Conservation (phyloP, 1,140 invertebrate genomes). For the Carcinoscorpius rotundicauda region DNA sequence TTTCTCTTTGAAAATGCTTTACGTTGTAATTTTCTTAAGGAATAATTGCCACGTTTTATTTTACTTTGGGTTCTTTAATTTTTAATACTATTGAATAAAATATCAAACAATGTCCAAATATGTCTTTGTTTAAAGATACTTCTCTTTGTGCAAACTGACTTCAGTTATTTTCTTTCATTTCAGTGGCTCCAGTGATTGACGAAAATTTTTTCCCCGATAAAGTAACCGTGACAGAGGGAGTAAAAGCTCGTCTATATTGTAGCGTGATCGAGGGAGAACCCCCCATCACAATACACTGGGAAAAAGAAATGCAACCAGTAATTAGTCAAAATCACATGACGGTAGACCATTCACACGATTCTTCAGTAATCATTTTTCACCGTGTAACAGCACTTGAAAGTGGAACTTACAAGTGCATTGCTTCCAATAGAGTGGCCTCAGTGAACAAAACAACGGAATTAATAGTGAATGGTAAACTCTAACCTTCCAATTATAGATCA, state of each 20-base stretch:
- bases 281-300: constrained; percentile 20
- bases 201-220: constrained; percentile 20
- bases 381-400: constrained; percentile 15
- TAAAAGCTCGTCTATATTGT: constrained; percentile 42
- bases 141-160: no score
- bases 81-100: no score
- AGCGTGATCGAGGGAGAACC: constrained; percentile 19
- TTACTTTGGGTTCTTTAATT: no score
- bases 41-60: no score
- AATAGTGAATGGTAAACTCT: constrained; percentile 20
- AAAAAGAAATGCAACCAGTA: constrained; percentile 13
- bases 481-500: no score
- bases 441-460: constrained; percentile 18
- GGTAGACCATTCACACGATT: constrained; percentile 19
- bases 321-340: constrained; percentile 6
- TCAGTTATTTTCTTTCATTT: no score
- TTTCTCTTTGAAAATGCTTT: no score
- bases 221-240: constrained; percentile 51
- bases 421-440: constrained; percentile 18
- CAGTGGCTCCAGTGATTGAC: constrained; percentile 23
- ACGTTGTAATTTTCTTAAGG: no score
- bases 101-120: no score
- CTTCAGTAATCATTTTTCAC: constrained; percentile 17
- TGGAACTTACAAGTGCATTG: constrained; percentile 19
- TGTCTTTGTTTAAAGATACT: no score